phyloP scores from a whole-genome alignment of 2,113 vertebrate species.

The Daboia siamensis region DNA sequence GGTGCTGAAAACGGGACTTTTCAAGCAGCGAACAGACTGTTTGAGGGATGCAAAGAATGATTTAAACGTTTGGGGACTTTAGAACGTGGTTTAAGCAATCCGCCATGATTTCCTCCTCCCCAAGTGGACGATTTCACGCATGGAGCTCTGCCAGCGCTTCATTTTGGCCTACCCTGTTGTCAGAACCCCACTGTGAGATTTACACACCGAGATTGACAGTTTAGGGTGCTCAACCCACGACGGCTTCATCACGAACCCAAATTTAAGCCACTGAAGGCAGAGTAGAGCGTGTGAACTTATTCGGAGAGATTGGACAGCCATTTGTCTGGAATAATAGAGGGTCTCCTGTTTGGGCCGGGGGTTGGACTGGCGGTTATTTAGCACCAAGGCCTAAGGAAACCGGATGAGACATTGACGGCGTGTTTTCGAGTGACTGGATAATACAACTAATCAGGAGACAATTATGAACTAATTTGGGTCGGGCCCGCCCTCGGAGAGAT shows the following conservation, averaged over 20 bases:
- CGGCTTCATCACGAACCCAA: background rate
- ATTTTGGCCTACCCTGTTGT: background rate
- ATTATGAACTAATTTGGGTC: background rate
- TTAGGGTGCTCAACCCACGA: background rate
- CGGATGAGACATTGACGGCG: background rate
- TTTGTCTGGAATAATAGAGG: too few species aligned
- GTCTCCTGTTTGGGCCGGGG: too few species aligned
- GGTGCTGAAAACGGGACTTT: background rate
- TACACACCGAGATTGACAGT: background rate
- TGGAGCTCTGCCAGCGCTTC: background rate
- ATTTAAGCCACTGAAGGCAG: background rate
- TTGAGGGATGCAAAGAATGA: background rate
- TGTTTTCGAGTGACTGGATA: background rate
- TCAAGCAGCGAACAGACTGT: too few species aligned
- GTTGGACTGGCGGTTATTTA: background rate
- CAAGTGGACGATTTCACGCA: background rate
- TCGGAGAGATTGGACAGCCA: too few species aligned
- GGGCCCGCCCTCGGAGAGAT: background rate
- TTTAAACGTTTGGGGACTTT: background rate
- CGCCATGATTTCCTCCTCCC: background rate
- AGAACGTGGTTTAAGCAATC: background rate
- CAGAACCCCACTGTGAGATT: background rate
- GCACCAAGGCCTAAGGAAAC: background rate
- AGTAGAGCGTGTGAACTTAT: background rate
- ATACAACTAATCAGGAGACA: background rate